Base-by-base conservation (phyloP, 2,888 invertebrate genomes). In the Dorcus parallelipipedus region DNA sequence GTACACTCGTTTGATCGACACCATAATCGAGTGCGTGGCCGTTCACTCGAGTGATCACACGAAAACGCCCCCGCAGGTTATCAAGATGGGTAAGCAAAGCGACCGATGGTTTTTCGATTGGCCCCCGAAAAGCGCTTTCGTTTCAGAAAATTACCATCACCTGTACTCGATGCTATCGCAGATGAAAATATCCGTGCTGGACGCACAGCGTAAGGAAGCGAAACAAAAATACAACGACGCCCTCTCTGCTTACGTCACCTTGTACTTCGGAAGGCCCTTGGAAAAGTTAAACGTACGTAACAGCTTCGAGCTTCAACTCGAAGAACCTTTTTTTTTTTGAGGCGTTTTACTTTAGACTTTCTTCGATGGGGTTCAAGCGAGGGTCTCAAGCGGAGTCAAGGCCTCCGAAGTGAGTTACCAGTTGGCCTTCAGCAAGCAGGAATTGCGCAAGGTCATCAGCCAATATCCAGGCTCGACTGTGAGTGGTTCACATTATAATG, bases 371-470 rank as follows among this genome's bases (percentile, higher is more conserved):
- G 96, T 99, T 54, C 90, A 96, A 79, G 90, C 89, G 63, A 91
- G 93, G 76, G 95, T 98, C 62, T 90, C 92, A 54, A 89, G 91
- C 72, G 98, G 99, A 54, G 95, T 96, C 50, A 96, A 95, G 76
- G 93, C 94, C 74, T 94, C 96, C 43, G 98, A 99, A 83, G 94
- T 99, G 55, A 94, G 97, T 74, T 99, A 95, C 82, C 97, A 98
- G 81, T 87, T 96, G 81, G 96, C 95, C 40, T 98, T 92, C 80
- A 96, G 95, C 76, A 96, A 97, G 80, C 95, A 95, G 80, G 97
- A 98, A 81, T 83, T 99, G 67, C 86, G 95, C 57, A 93, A 95
- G 78, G 93, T 97, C 45, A 95, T 97, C 59, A 91, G 90, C 67
- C 90, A 95, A 76, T 98, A 98, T 83, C 97, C 97, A 3, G 90